Evolutionary conservation across 2,888 invertebrate species (phyloP).

Genomic region (Seira sanloemensis): DNA sequence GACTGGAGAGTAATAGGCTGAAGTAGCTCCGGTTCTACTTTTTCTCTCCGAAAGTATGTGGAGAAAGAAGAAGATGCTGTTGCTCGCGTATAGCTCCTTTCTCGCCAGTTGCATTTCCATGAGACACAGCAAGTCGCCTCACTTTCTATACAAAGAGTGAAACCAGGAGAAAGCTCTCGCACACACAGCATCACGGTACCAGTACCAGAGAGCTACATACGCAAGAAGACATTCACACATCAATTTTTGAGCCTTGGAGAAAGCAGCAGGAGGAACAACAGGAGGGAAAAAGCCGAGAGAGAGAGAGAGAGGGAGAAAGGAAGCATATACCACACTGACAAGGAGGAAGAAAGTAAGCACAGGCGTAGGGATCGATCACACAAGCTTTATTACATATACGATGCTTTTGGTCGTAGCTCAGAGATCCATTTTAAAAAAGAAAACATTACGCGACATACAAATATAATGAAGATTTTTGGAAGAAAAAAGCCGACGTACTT

Average conservation of each 20-base stretch:
- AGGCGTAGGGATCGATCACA: slow-evolving; percentile 18
- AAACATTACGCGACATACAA: slow-evolving; percentile 27
- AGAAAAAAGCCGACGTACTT: not conserved
- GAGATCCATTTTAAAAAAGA: slow-evolving; percentile 35
- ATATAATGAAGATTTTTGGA: slow-evolving; percentile 15
- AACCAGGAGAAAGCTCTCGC: no score
- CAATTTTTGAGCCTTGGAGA: slow-evolving; percentile 14
- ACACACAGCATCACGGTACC: no score
- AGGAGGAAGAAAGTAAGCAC: slow-evolving; percentile 17
- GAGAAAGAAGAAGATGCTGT: not conserved
- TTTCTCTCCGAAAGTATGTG: not conserved
- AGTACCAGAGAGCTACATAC: slow-evolving; percentile 6
- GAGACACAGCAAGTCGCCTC: slow-evolving; percentile 41
- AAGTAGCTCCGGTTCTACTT: slow-evolving; percentile 40
- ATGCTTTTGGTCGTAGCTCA: not conserved
- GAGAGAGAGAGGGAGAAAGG: not conserved
- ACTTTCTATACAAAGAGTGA: not conserved
- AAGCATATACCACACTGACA: not conserved
- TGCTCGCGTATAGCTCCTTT: slow-evolving; percentile 1
- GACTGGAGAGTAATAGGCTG: slow-evolving; percentile 48
- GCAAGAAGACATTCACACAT: slow-evolving; percentile 17
- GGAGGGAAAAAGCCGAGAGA: not conserved
- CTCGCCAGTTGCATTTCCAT: slow-evolving; percentile 45
- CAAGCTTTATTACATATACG: slow-evolving; percentile 11
- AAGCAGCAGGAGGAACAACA: slow-evolving; percentile 14